Percentiles rank a stretch among this genome's conserved stretches.
Evolutionary conservation across 2,797 vertebrate genomes (phyloP).

Genomic region (Pseudotriccus pelzelni): DNA sequence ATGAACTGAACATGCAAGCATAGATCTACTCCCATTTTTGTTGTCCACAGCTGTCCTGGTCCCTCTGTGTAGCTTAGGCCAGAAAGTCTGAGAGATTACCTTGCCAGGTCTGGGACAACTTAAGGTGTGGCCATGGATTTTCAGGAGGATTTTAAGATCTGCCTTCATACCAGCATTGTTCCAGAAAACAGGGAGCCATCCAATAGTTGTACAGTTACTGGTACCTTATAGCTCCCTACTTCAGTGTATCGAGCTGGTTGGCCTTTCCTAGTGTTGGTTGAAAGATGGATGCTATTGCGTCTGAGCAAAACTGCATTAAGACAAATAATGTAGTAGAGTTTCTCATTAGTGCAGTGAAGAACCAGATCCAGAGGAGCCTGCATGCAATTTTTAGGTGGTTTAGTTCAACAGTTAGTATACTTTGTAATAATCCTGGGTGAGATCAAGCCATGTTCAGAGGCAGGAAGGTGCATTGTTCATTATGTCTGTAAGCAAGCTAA

Average conservation of each 20-base stretch:
- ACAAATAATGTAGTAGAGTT: background rate
- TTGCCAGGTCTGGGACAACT: background rate
- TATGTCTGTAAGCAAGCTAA: background rate
- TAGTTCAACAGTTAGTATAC: background rate
- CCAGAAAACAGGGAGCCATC: background rate
- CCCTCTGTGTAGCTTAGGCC: background rate
- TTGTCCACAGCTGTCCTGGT: background rate
- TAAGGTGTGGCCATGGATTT: background rate
- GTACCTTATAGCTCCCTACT: background rate
- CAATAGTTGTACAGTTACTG: background rate
- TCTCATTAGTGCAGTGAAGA: background rate
- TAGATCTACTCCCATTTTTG: background rate
- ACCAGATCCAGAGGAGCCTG: background rate
- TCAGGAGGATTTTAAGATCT: background rate
- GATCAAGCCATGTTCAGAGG: background rate
- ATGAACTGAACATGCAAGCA: accelerated
- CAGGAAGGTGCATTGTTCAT: background rate
- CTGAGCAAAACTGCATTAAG: background rate
- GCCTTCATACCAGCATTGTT: background rate
- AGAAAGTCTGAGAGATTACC: background rate
- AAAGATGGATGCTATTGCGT: background rate
- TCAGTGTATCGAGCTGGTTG: background rate
- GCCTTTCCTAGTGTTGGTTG: background rate
- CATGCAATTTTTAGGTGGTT: background rate
- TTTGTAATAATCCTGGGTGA: background rate